Evolutionary conservation across 1,140 invertebrate genomes (phyloP).

Genomic region (Pachypeltis micranthus): DNA sequence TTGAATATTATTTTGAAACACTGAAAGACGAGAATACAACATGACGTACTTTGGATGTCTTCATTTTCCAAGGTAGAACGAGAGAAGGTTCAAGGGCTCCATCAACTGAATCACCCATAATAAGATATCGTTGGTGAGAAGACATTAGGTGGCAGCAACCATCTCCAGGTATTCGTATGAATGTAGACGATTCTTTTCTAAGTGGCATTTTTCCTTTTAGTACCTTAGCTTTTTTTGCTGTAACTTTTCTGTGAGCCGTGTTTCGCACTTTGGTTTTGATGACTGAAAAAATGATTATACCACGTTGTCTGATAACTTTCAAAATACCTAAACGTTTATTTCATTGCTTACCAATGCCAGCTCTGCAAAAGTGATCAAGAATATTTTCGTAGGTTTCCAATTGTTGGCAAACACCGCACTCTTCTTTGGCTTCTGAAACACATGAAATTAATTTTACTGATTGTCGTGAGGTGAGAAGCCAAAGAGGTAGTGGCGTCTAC

Average conservation of each 20-base stretch:
- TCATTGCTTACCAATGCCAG: slow-evolving; percentile 44
- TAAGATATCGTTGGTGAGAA: slow-evolving; percentile 32
- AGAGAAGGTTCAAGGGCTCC: slow-evolving; percentile 37
- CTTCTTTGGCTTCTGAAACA: slow-evolving; percentile 24
- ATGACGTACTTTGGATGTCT: slow-evolving; percentile 35
- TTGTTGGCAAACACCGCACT: slow-evolving; percentile 44
- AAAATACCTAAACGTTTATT: not conserved
- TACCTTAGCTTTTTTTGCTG: slow-evolving; percentile 36
- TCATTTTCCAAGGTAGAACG: slow-evolving; percentile 36
- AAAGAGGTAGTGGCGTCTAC: too few species aligned
- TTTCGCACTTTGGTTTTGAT: slow-evolving; percentile 35
- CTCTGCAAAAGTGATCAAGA: slow-evolving; percentile 49
- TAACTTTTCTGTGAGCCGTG: slow-evolving; percentile 31
- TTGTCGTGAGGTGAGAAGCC: not conserved
- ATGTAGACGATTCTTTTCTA: slow-evolving; percentile 30
- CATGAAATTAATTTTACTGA: not conserved
- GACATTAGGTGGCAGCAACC: slow-evolving; percentile 33
- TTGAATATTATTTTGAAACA: not conserved
- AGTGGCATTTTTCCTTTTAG: slow-evolving; percentile 31
- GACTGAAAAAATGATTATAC: slow-evolving; percentile 30
- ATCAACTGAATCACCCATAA: slow-evolving; percentile 39
- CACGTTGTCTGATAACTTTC: not conserved
- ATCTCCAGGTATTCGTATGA: slow-evolving; percentile 35
- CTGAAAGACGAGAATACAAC: too few species aligned
- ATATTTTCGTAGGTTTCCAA: slow-evolving; percentile 53